Evolutionary conservation across 2,797 vertebrate genomes (phyloP), one percentile per base, ranked within the genome.

Genomic region (Paedocypris micromegethes): DNA sequence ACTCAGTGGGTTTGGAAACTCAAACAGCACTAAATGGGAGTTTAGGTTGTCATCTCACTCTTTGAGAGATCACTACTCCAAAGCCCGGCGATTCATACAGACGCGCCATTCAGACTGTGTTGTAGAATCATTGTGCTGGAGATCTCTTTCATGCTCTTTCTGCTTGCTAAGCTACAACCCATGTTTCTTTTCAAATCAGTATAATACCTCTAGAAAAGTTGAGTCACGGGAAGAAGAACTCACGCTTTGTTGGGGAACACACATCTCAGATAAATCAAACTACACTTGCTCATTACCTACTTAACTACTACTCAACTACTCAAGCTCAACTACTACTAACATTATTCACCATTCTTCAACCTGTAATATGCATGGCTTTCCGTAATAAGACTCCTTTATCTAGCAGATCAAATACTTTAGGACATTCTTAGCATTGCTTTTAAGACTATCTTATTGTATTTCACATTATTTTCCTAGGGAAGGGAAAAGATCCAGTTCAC

Each of bases 61-160:
- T n/a, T 62, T 64, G 64, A 73, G 77, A 77, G 78, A 66, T 77
- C 74, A 75, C 79, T 81, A 66, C 75, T 73, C 79, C 72, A 85
- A 82, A 83, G 73, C 69, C 68, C 73, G 81, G 77, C 75, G 79
- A 82, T 83, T 82, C 81, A 81, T 80, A 77, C 52, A 23, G 23
- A 66, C n/a, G 9, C 38, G 38, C 7, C 72, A 66, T 51, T 69
- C 57, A 51, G 54, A 57, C 66, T 47, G 42, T 39, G 6, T 50
- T 70, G 67, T 51, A 64, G 72, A 66, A 66, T 72, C 55, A 66
- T 64, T 39, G 9, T 0, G 44, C 72, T 54, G 69, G 63, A 70
- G 65, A 53, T 73, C 75, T 73, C 70, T 68, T 75, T 79, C 57
- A 51, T 42, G 56, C 63, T 75, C 75, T 80, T 70, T 80, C 81